A percentile compares a stretch with the other conserved stretches of the same genome.
Conservation (phyloP, 2,888 invertebrate species). For the Coronaproctus castanopsis region DNA sequence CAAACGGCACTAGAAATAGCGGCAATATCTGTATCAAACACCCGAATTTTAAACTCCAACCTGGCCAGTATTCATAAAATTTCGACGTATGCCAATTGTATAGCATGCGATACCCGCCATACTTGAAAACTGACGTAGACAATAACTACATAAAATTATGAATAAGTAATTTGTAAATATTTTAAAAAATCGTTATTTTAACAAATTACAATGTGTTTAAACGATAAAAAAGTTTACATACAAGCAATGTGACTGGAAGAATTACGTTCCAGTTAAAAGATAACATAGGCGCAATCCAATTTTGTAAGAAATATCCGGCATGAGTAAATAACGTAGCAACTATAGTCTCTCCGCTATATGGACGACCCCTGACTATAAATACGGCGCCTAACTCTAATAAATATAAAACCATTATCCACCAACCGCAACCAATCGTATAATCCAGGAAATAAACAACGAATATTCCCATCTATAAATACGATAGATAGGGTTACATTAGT, state of each 20-base stretch:
- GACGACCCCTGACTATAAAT: slow-evolving; percentile 65
- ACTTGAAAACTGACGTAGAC: slow-evolving; percentile 49
- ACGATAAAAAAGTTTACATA: too few species aligned
- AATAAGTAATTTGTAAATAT: slow-evolving; percentile 16
- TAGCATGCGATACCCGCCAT: slow-evolving; percentile 42
- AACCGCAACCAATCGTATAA: slow-evolving; percentile 59
- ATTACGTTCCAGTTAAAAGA: slow-evolving; percentile 77
- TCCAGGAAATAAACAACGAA: slow-evolving; percentile 67
- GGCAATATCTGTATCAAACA: slow-evolving; percentile 55
- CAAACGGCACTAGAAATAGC: slow-evolving; percentile 47
- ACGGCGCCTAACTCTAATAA: slow-evolving; percentile 57
- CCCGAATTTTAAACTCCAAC: slow-evolving; percentile 59
- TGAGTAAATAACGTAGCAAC: slow-evolving; percentile 35
- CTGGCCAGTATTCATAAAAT: slow-evolving; percentile 49
- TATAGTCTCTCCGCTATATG: slow-evolving; percentile 58
- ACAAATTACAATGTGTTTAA: too few species aligned
- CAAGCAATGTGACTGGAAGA: slow-evolving; percentile 59
- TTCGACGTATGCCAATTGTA: slow-evolving; percentile 41
- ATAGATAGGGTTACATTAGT: slow-evolving; percentile 11
- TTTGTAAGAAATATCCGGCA: slow-evolving; percentile 29
- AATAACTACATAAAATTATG: slow-evolving; percentile 30
- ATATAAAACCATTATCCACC: slow-evolving; percentile 70
- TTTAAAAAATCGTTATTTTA: background rate
- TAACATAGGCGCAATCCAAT: slow-evolving; percentile 44
- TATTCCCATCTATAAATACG: slow-evolving; percentile 46